Percentiles rank a stretch among this genome's conserved stretches.
These are phyloP conservation scores for Cloeon dipterum DNA, from an alignment of 2,888 invertebrate species.

Conservation along the genomic window DNA sequence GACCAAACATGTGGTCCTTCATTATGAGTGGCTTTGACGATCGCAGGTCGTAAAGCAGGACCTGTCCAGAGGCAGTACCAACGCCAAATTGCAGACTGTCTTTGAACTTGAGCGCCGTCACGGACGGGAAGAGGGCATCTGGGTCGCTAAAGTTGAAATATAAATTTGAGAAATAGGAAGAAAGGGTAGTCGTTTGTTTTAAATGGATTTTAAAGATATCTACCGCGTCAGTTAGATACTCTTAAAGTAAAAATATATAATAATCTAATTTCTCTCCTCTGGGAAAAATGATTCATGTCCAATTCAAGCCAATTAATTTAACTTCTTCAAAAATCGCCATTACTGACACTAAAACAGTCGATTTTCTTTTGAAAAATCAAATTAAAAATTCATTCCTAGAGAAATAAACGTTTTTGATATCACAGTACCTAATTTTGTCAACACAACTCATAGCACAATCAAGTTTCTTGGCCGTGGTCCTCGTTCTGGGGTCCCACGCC, in stretches of 20 bases:
- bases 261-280: background rate
- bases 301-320: too few species aligned
- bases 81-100: conserved; percentile 59
- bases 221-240: too few species aligned
- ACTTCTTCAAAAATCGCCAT: too few species aligned
- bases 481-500: conserved; percentile 85
- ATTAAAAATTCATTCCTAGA: too few species aligned
- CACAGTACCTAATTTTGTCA: conserved; percentile 29
- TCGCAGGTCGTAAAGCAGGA: conserved; percentile 83
- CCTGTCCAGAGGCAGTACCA: conserved; percentile 85
- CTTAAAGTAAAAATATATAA: background rate
- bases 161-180: conserved; percentile 13
- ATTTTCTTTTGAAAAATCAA: too few species aligned
- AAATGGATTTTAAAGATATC: conserved; percentile 5
- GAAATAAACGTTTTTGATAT: too few species aligned
- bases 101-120: conserved; percentile 59
- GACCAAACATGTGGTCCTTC: conserved; percentile 88
- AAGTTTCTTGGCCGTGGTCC: conserved; percentile 49
- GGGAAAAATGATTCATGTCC: too few species aligned
- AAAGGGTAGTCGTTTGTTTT: background rate
- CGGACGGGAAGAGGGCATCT: conserved; percentile 29
- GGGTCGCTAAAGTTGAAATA: too few species aligned
- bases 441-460: conserved; percentile 54
- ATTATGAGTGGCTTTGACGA: conserved; percentile 67
- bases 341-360: too few species aligned